Base-by-base conservation (phyloP, 1,140 invertebrate genomes). In the Reticulitermes speratus region DNA sequence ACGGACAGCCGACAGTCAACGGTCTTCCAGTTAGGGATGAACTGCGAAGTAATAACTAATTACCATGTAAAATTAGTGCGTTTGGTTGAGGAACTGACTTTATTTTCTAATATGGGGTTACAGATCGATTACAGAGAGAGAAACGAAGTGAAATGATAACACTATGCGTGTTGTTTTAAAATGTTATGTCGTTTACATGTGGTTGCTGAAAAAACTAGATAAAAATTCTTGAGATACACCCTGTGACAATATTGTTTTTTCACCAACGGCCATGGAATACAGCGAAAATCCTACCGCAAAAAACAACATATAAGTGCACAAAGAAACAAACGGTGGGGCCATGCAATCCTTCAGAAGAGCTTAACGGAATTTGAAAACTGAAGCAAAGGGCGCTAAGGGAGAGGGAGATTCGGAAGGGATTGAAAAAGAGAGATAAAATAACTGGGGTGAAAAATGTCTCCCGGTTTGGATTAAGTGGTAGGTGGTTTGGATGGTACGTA, bases 291-390 rank as follows among this genome's bases (percentile, higher is more conserved):
- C 65, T 25, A 5, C 65, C n/a, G 65, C n/a, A 75, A 30, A 30
- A 75, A 75, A 75, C 65, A 30, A 75, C n/a, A 75, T 75, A 75
- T 75, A 75, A 75, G n/a, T 75, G 25, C 65, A 30, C 65, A 75
- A 75, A 75, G 65, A 75, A 75, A 75, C 65, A 75, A 75, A 75
- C n/a, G 5, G 25, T 75, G 14, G 65, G 65, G 6, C 65, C 25
- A 75, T 30, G 9, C 65, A 75, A 75, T 75, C n/a, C 65, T 25
- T 30, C 65, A 75, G 65, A 75, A 75, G n/a, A 75, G 65, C 65
- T 75, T 75, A 30, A 30, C 65, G 65, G 65, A 75, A 75, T 75
- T 75, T 75, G n/a, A 75, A 75, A 75, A 75, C 65, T 75, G 9
- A 7, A 75, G n/a, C 9, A 30, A 11, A 30, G 65, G n/a, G 8